Conservation (phyloP, 2,113 vertebrate species). For the Alethe diademata region DNA sequence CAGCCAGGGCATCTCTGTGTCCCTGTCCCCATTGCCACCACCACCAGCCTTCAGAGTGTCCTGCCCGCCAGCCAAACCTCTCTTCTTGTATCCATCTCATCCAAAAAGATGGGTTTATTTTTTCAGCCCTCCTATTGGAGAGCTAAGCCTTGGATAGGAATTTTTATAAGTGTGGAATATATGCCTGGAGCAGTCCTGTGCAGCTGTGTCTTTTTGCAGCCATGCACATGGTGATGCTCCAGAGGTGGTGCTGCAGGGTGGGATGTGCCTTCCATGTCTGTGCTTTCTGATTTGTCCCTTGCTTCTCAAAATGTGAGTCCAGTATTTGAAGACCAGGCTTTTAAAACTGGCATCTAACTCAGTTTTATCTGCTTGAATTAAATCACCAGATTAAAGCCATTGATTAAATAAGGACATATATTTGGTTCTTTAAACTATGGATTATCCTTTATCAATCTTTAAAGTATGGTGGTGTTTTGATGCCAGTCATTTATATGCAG, state of each 20-base stretch:
- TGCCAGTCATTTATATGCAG: neutral
- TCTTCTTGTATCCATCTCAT: neutral
- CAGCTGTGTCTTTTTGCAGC: neutral
- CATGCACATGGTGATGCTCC: accelerated
- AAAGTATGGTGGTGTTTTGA: neutral
- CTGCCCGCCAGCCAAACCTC: neutral
- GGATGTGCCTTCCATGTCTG: neutral
- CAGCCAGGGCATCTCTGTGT: accelerated
- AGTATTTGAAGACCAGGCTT: neutral
- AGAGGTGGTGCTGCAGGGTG: neutral
- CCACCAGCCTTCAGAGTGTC: accelerated
- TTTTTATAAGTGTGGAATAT: neutral
- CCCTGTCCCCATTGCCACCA: neutral
- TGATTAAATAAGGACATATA: neutral
- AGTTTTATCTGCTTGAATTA: neutral
- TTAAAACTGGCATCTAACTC: neutral
- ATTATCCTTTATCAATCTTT: neutral
- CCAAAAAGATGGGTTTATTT: neutral
- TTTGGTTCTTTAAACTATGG: neutral
- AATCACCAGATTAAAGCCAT: neutral
- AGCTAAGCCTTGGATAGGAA: neutral
- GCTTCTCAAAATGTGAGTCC: neutral
- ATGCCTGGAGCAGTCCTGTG: neutral
- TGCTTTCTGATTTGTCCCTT: neutral
- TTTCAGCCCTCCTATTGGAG: neutral